Percentiles rank a stretch among this genome's conserved stretches.
phyloP scores from a whole-genome alignment of 2,888 invertebrate genomes.

The Anagyrus pseudococci region DNA sequence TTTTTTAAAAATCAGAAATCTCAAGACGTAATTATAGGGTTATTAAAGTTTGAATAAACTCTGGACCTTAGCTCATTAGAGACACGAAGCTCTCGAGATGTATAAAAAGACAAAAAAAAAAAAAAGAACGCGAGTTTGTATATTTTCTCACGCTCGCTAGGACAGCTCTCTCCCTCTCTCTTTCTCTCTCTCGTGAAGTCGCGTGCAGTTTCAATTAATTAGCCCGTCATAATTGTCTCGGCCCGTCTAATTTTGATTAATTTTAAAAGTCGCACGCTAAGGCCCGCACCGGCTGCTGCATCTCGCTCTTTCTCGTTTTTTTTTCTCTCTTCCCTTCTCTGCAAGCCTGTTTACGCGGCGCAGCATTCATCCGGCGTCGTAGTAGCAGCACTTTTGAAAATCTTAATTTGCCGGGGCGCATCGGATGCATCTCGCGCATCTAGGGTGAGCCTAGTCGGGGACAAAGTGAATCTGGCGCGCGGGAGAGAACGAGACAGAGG shows the following conservation, averaged over 20 bases:
- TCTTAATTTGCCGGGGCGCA: slow-evolving; percentile 18
- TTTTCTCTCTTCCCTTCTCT: background rate
- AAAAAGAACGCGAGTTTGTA: too few species aligned
- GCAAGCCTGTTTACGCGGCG: too few species aligned
- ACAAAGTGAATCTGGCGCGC: slow-evolving; percentile 3
- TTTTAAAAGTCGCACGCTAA: background rate
- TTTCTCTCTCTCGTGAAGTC: background rate
- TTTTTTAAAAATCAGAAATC: too few species aligned
- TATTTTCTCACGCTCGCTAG: too few species aligned
- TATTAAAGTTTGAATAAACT: too few species aligned
- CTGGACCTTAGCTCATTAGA: too few species aligned
- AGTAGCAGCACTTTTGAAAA: too few species aligned
- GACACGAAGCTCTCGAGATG: too few species aligned
- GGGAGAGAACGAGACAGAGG: background rate
- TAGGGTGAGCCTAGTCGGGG: background rate
- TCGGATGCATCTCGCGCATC: slow-evolving; percentile 9
- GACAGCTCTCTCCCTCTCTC: too few species aligned
- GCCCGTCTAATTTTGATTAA: slow-evolving; percentile 7
- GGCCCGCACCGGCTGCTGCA: background rate
- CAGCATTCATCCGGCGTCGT: too few species aligned
- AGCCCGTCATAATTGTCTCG: slow-evolving; percentile 9
- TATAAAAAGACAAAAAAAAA: too few species aligned
- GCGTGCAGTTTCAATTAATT: slow-evolving; percentile 16
- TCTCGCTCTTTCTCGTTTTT: slow-evolving; percentile 9
- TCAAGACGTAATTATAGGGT: too few species aligned